Evolutionary conservation across 2,797 vertebrate species (phyloP), one percentile per base, ranked within the genome.

Genomic region (Gymnoscopelus microlampas): DNA sequence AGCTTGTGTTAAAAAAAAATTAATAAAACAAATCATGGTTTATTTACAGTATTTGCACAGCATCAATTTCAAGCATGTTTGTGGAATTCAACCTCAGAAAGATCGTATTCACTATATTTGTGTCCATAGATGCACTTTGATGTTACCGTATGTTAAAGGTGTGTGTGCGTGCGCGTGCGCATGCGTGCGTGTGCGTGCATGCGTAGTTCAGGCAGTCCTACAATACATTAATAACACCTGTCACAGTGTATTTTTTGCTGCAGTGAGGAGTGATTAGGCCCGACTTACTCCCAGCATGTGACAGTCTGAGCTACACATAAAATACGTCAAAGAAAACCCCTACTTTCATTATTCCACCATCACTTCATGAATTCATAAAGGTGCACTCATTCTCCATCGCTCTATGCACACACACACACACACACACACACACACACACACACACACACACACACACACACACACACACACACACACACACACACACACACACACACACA

Each of bases 151-250:
- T 66, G 12, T 70, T 70, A 6, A 72, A 51, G n/a, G 7, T 9
- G 14, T 1, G 49, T 60, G 64, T 53, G 49, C 14, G 48, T 29
- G 35, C 32, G 51, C 44, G 51, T 39, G 29, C 44, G n/a, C 12
- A 15, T 39, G 15, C 19, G 8, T 0, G 1, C 14, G 32, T 9
- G 57, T 23, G 59, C 47, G 39, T 66, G 64, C 19, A 55, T 59
- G 47, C 74, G 14, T 72, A 85, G 86, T 82, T 86, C 75, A 79
- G 84, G 63, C 78, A 79, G 68, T 51, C 63, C 64, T 6, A 39
- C 39, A 8, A 1, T 86, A 77, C 82, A 88, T 90, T 87, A 86
- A 88, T 89, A 87, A 88, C 88, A 72, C 54, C 79, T 85, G 85
- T 88, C 88, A 88, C 26, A 12, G 24, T 70, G 69, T 54, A 65